Conservation (phyloP, 2,797 vertebrate genomes). For the Sebastes steindachneri region DNA sequence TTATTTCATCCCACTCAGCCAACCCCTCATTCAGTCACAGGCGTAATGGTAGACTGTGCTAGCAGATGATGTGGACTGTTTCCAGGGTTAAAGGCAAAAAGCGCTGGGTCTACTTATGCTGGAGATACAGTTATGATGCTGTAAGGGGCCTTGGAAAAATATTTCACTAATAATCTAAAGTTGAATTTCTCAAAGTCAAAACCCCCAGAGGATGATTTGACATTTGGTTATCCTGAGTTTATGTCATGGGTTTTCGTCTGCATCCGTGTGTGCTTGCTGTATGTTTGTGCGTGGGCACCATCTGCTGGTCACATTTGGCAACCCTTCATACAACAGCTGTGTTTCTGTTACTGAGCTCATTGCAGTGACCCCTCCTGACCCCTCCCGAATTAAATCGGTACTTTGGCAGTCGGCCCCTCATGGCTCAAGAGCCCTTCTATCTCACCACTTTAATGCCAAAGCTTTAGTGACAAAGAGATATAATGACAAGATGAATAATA, state of each 20-base stretch:
- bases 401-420: conserved; percentile 28
- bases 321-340: conserved; percentile 57
- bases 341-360: conserved; percentile 56
- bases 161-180: not conserved
- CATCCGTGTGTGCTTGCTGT: not conserved
- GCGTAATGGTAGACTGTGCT: not conserved
- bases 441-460: not conserved
- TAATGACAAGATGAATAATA: not conserved
- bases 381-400: conserved; percentile 41
- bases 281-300: conserved; percentile 50
- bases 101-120: not conserved
- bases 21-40: conserved; percentile 3
- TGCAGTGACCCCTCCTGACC: conserved; percentile 33
- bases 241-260: not conserved
- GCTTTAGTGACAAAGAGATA: conserved; percentile 2
- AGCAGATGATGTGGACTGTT: conserved; percentile 9
- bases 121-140: not conserved
- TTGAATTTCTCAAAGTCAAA: conserved; percentile 1
- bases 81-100: conserved; percentile 1
- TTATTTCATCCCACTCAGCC: conserved; percentile 11
- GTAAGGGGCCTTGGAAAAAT: not conserved
- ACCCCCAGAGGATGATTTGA: not conserved
- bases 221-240: conserved; percentile 1
- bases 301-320: conserved; percentile 72
- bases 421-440: conserved; percentile 19